Base-by-base conservation (phyloP, 2,888 invertebrate species). In the Phalera bucephala region DNA sequence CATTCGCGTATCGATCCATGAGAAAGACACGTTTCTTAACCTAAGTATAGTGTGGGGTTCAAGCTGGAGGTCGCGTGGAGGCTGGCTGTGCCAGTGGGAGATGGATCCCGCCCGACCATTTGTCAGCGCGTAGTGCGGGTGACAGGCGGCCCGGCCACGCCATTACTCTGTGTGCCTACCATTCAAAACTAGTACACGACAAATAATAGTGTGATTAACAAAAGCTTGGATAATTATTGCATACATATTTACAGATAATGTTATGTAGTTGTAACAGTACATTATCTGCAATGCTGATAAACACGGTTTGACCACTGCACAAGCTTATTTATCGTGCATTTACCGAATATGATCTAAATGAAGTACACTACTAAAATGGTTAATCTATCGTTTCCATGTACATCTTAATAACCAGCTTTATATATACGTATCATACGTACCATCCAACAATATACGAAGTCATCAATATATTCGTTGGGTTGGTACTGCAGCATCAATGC, bases 1-100 rank as follows among this genome's bases (percentile, higher is more conserved):
- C 71, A 75, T 74, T 70, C 68, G 75, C 76, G 72, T 86, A 87
- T 88, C 69, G 87, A 87, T 85, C 86, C 75, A 67, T 63, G 67
- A 61, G 56, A 60, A 67, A 74, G 77, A 78, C 77, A 76, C 75
- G 73, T 75, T 80, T 77, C 74, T 76, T 77, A 76, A 70, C 65
- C 72, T 67, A 65, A 47, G 62, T 51, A 56, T 54, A 51, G 54
- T 58, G 59, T 45, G 56, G 45, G 52, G 30, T 33, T 46, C 36
- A 52, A 50, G 53, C 51, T 45, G 46, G 45, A 50, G 62, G 54
- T 43, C 45, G 61, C 49, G 52, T 52, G 53, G 47, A 53, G 56
- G 55, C 46, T 47, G 52, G 53, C 35, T 47, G 52, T 51, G 52
- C 45, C 51, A 46, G 52, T 54, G 55, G 50, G 52, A 64, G 71